These are phyloP conservation scores for Acipenser transmontanus DNA, from an alignment of 2,797 vertebrate genomes.

Conservation along the genomic window DNA sequence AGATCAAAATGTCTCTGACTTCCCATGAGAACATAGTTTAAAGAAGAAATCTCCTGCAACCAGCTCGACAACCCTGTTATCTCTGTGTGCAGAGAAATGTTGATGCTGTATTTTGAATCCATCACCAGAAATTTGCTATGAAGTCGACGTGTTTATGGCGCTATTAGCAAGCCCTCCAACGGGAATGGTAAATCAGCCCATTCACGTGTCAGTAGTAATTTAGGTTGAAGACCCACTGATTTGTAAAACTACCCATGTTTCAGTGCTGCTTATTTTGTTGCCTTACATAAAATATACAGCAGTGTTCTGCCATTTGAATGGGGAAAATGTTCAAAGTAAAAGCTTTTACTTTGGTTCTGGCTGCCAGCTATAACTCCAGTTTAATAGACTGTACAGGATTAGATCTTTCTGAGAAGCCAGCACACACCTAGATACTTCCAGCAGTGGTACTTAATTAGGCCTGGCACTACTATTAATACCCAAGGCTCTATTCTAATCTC, in stretches of 20 bases:
- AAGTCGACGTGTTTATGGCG: conserved; percentile 33
- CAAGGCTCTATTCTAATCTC: conserved; percentile 7
- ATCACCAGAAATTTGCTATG: conserved; percentile 39
- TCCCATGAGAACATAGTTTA: conserved; percentile 1
- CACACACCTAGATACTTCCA: not conserved
- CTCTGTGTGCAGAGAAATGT: not conserved
- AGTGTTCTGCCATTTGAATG: conserved; percentile 7
- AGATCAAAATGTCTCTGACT: not conserved
- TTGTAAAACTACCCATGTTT: conserved; percentile 39
- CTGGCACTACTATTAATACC: conserved; percentile 13
- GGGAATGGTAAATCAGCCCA: conserved; percentile 38
- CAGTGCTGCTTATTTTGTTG: conserved; percentile 14
- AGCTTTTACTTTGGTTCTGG: not conserved
- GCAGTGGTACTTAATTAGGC: not conserved
- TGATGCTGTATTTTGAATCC: conserved; percentile 8
- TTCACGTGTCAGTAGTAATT: conserved; percentile 54
- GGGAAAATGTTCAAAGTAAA: not conserved
- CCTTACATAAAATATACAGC: conserved; percentile 15
- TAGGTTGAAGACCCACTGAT: conserved; percentile 46
- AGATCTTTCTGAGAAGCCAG: not conserved
- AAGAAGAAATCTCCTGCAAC: conserved; percentile 5
- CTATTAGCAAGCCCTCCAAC: conserved; percentile 35
- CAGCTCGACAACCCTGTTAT: not conserved
- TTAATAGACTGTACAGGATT: not conserved
- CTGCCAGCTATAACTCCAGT: not conserved